Evolutionary conservation across 2,797 vertebrate species (phyloP).

Genomic region (Parauchenoglanis punctatus): DNA sequence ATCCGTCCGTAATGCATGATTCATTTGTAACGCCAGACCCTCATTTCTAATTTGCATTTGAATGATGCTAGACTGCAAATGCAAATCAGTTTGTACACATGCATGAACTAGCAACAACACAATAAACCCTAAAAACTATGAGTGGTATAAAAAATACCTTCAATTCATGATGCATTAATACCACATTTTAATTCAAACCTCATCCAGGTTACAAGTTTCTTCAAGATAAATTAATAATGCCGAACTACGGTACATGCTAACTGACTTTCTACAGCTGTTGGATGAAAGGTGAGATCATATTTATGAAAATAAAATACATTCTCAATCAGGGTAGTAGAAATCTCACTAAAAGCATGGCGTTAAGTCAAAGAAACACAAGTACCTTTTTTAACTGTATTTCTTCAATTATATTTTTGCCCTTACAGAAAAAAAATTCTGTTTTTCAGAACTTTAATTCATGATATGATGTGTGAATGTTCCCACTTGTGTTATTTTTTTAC

Average conservation of each 20-base stretch:
- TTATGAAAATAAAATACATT: constrained; percentile 65
- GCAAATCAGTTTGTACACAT: constrained; percentile 27
- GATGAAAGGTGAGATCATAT: constrained; percentile 51
- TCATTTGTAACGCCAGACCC: not conserved
- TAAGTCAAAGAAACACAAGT: constrained; percentile 53
- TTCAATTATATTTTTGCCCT: constrained; percentile 53
- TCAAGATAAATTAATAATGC: constrained; percentile 59
- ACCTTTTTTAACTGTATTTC: constrained; percentile 53
- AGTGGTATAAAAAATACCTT: constrained; percentile 41
- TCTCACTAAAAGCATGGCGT: constrained; percentile 39
- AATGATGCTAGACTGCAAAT: constrained; percentile 30
- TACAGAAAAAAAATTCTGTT: not conserved
- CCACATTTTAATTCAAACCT: constrained; percentile 33
- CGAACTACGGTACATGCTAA: constrained; percentile 49
- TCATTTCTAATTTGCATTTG: constrained; percentile 20
- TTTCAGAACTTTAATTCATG: not conserved
- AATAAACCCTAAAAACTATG: constrained; percentile 31
- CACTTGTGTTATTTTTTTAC: not conserved
- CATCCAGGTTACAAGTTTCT: constrained; percentile 44
- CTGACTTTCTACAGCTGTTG: constrained; percentile 44
- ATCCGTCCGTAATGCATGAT: not conserved
- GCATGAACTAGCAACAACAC: constrained; percentile 35
- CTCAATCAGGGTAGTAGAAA: constrained; percentile 48
- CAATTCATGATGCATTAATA: constrained; percentile 44
- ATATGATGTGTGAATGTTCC: constrained; percentile 2